Evolutionary conservation across 2,888 invertebrate genomes (phyloP).

Genomic region (Branchellion lobata): DNA sequence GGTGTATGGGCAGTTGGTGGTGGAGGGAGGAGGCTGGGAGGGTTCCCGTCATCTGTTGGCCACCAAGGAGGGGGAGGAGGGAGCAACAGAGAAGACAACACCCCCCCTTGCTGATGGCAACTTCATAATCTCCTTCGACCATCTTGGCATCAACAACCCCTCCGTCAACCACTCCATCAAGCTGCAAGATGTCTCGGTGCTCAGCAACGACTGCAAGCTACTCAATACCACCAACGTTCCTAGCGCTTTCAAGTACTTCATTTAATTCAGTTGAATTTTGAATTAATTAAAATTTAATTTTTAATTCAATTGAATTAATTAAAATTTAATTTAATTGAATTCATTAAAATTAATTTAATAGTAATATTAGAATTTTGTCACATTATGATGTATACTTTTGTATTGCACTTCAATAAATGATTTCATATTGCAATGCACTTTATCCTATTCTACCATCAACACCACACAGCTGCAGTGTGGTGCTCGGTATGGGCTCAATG

Average conservation of each 20-base stretch:
- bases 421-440: too few species aligned
- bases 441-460: background rate
- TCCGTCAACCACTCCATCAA: background rate
- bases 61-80: background rate
- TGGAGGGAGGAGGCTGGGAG: background rate
- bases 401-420: too few species aligned
- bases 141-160: background rate
- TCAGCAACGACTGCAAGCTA: background rate
- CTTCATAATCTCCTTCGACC: constrained; percentile 21
- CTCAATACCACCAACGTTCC: background rate
- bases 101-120: constrained; percentile 3
- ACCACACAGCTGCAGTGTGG: constrained; percentile 11
- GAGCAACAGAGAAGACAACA: background rate
- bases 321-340: too few species aligned
- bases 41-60: constrained; percentile 18
- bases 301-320: too few species aligned
- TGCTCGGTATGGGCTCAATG: background rate
- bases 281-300: background rate
- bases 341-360: too few species aligned
- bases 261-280: too few species aligned
- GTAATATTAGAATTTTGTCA: too few species aligned
- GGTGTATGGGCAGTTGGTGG: background rate
- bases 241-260: constrained; percentile 1
- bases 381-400: too few species aligned
- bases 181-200: background rate